Conservation (phyloP, 23 tunicate species). For the Halocynthia roretzi region DNA sequence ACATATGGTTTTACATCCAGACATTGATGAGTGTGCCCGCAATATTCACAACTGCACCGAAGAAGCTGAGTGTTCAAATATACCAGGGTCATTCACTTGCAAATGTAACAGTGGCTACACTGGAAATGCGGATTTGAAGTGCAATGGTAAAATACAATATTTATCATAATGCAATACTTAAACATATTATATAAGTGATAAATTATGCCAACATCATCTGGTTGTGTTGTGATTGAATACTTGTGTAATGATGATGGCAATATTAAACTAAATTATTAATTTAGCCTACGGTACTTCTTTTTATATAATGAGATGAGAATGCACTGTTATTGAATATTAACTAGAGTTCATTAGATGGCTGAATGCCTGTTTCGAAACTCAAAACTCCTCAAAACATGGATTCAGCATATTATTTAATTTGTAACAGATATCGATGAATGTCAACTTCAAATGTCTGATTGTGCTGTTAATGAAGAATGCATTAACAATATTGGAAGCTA, state of each 20-base stretch:
- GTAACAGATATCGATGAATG: conserved; percentile 25
- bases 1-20: neutral
- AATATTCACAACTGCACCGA: conserved; percentile 12
- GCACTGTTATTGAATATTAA: too few relatives aligned
- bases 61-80: conserved; percentile 21
- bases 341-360: too few relatives aligned
- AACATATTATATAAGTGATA: neutral
- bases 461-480: neutral
- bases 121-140: conserved; percentile 26
- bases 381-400: too few relatives aligned
- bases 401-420: too few relatives aligned
- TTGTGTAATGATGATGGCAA: too few relatives aligned
- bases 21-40: conserved; percentile 28
- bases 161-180: neutral
- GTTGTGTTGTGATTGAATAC: too few relatives aligned
- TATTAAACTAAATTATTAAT: too few relatives aligned
- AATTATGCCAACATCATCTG: neutral
- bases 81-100: conserved; percentile 29
- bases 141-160: conserved; percentile 26
- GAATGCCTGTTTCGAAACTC: too few relatives aligned
- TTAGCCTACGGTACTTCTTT: too few relatives aligned
- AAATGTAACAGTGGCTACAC: conserved; percentile 37
- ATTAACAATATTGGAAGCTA: conserved; percentile 6
- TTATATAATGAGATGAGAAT: too few relatives aligned
- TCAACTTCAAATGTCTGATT: neutral